Percentiles rank a stretch among this genome's conserved stretches.
Conservation (phyloP, 2,888 invertebrate species). For the Globia sparganii region DNA sequence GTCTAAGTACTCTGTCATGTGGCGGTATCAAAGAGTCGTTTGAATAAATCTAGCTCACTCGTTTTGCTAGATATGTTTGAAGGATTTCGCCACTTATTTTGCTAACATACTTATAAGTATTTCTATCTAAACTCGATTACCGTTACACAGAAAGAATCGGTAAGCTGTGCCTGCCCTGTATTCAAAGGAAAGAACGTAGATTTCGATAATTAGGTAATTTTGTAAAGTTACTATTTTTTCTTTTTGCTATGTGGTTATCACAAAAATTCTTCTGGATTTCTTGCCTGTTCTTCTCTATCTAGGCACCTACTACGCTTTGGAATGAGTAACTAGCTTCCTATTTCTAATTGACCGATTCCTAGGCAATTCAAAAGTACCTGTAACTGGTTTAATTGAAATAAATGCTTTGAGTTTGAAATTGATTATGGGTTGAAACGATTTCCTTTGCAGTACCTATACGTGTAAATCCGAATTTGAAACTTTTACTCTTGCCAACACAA, state of each 20-base stretch:
- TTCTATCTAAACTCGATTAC: conserved; percentile 1
- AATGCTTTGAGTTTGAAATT: too few relatives aligned
- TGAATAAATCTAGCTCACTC: conserved; percentile 11
- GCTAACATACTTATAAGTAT: neutral
- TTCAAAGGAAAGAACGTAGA: neutral
- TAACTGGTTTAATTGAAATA: too few relatives aligned
- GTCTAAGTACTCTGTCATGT: conserved; percentile 31
- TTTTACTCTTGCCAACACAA: neutral
- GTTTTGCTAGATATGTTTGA: neutral
- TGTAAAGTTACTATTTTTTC: neutral
- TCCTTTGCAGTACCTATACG: neutral
- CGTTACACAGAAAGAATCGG: neutral
- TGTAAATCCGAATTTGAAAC: neutral
- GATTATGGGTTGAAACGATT: neutral
- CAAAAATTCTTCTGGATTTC: neutral
- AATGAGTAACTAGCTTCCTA: too few relatives aligned
- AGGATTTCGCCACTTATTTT: neutral
- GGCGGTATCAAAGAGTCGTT: conserved; percentile 33
- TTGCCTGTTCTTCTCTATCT: too few relatives aligned
- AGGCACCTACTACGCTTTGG: too few relatives aligned
- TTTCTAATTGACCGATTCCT: too few relatives aligned
- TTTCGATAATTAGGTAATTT: neutral
- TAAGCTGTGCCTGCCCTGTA: neutral
- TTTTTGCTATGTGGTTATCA: neutral
- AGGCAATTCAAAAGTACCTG: too few relatives aligned